A percentile compares a stretch with the other conserved stretches of the same genome.
Conservation (phyloP, 1,140 invertebrate species). For the Drosophila orosa region DNA sequence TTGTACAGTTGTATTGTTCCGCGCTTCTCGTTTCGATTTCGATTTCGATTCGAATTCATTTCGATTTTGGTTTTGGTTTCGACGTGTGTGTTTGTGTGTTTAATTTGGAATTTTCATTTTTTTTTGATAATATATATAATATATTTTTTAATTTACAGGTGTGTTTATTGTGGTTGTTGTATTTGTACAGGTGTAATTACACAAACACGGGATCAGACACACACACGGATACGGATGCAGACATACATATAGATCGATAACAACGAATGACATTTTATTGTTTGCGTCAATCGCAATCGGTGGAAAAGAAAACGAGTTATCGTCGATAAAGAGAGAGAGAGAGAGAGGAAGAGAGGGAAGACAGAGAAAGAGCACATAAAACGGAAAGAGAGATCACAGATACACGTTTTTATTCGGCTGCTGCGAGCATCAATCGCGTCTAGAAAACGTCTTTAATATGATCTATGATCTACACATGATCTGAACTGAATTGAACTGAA, state of each 20-base stretch:
- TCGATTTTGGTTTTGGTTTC: constrained; percentile 42
- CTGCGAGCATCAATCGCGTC: constrained; percentile 42
- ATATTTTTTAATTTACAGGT: constrained; percentile 63
- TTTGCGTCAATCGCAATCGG: constrained; percentile 29
- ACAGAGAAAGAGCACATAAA: constrained; percentile 69
- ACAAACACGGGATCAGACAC: constrained; percentile 50
- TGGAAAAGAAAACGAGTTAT: constrained; percentile 36
- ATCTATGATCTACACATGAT: constrained; percentile 34
- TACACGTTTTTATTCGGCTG: constrained; percentile 75
- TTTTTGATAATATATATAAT: constrained; percentile 23
- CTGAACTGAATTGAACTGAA: constrained; percentile 28
- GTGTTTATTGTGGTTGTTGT: constrained; percentile 39
- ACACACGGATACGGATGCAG: constrained; percentile 56
- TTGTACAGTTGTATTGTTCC: constrained; percentile 84
- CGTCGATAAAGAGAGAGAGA: constrained; percentile 47
- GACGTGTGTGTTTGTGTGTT: constrained; percentile 35
- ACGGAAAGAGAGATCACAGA: constrained; percentile 79
- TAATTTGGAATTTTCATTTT: constrained; percentile 40
- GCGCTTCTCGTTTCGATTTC: constrained; percentile 69
- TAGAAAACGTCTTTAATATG: constrained; percentile 52
- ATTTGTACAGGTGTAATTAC: constrained; percentile 51
- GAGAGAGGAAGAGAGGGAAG: constrained; percentile 51
- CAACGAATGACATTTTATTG: constrained; percentile 23
- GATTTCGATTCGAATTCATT: constrained; percentile 46
- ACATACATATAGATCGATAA: constrained; percentile 59